phyloP scores from a whole-genome alignment of 1,140 invertebrate genomes.

The Dermatophagoides farinae region DNA sequence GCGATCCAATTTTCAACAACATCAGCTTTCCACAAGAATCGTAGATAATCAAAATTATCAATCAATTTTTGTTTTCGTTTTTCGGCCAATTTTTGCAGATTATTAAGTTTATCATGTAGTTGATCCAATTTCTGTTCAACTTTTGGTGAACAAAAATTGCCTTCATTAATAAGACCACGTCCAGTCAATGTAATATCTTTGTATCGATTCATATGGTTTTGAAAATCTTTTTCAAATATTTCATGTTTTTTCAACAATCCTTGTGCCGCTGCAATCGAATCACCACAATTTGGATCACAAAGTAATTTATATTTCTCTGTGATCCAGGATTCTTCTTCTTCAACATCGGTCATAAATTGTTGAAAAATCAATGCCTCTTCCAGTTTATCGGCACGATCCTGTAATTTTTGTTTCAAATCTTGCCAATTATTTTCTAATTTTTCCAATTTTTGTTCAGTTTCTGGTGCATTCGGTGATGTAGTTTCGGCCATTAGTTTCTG shows the following conservation, averaged over 20 bases:
- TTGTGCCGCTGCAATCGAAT: slow-evolving; percentile 97
- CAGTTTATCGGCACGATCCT: slow-evolving; percentile 66
- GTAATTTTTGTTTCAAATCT: slow-evolving; percentile 41
- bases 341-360: slow-evolving; percentile 90
- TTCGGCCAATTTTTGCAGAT: slow-evolving; percentile 58
- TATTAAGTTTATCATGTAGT: slow-evolving; percentile 62
- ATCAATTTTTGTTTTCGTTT: slow-evolving; percentile 64
- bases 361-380: slow-evolving; percentile 87
- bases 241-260: slow-evolving; percentile 96
- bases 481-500: slow-evolving; percentile 89
- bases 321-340: slow-evolving; percentile 98
- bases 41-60: slow-evolving; percentile 86
- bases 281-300: slow-evolving; percentile 85
- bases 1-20: slow-evolving; percentile 98
- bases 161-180: slow-evolving; percentile 50
- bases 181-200: slow-evolving; percentile 69
- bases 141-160: slow-evolving; percentile 77
- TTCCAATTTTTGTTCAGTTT: slow-evolving; percentile 53
- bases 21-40: slow-evolving; percentile 99
- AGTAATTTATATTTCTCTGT: slow-evolving; percentile 88
- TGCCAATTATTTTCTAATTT: slow-evolving; percentile 27
- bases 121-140: slow-evolving; percentile 66
- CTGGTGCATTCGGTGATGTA: slow-evolving; percentile 63
- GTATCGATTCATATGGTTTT: slow-evolving; percentile 80
- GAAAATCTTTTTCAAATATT: slow-evolving; percentile 90